Percentiles rank a stretch among this genome's conserved stretches.
phyloP scores from a whole-genome alignment of 2,888 invertebrate genomes.

The Hedychridium roseum region DNA sequence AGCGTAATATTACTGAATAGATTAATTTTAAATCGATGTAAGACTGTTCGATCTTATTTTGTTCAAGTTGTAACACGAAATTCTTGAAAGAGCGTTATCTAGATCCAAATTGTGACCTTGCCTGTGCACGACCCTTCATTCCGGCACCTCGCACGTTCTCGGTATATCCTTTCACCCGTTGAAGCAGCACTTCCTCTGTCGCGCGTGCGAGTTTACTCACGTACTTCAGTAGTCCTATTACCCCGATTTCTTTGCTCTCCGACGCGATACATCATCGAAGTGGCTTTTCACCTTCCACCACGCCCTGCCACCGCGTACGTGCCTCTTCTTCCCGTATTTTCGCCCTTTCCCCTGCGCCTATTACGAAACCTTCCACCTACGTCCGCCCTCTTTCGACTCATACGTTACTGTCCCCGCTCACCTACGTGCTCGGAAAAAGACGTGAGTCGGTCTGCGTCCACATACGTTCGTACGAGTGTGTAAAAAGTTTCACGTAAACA shows the following conservation, averaged over 20 bases:
- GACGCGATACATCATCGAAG: conserved; percentile 37
- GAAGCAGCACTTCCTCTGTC: conserved; percentile 9
- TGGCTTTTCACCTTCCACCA: conserved; percentile 31
- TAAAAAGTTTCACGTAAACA: not conserved
- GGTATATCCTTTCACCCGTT: conserved; percentile 19
- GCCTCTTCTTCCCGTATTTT: conserved; percentile 11
- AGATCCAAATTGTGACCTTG: conserved; percentile 28
- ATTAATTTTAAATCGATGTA: too few relatives aligned
- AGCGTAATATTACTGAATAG: too few relatives aligned
- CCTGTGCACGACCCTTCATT: conserved; percentile 10
- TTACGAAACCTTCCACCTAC: conserved; percentile 16
- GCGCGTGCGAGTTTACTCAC: conserved; percentile 34
- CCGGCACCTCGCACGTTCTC: not conserved
- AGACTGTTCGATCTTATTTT: too few relatives aligned
- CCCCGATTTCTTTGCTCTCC: conserved; percentile 37
- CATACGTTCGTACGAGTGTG: not conserved
- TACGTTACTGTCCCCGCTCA: conserved; percentile 1
- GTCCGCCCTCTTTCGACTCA: conserved; percentile 12
- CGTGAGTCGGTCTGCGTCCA: not conserved
- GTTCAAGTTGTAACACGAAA: too few relatives aligned
- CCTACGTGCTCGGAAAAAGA: too few relatives aligned
- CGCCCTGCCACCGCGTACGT: conserved; percentile 18
- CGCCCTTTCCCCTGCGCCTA: conserved; percentile 12
- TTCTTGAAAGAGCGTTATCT: too few relatives aligned
- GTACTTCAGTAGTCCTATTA: conserved; percentile 37